phyloP scores from a whole-genome alignment of 1,140 invertebrate species.

The Lordiphosa mommai region DNA sequence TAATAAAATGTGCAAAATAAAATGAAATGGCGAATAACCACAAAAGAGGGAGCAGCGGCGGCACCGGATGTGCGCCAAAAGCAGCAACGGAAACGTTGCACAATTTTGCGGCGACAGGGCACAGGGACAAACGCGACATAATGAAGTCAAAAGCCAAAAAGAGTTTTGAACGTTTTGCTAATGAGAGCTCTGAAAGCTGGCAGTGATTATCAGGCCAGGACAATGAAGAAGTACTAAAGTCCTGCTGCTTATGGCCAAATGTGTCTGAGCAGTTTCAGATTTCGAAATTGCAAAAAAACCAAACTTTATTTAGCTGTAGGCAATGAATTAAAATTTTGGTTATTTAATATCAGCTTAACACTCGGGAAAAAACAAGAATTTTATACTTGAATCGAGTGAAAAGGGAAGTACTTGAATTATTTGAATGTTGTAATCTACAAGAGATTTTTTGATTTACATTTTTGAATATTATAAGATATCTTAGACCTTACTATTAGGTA shows the following conservation, averaged over 20 bases:
- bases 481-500: too few species aligned
- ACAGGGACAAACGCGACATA: slow-evolving; percentile 53
- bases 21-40: slow-evolving; percentile 69
- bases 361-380: too few species aligned
- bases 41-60: slow-evolving; percentile 16
- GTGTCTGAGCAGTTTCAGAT: neutral
- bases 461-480: too few species aligned
- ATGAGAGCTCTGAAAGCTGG: slow-evolving; percentile 62
- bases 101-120: slow-evolving; percentile 67
- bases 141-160: slow-evolving; percentile 71
- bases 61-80: slow-evolving; percentile 5
- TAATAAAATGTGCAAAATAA: slow-evolving; percentile 78
- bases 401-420: too few species aligned
- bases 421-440: too few species aligned
- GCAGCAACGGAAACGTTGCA: slow-evolving; percentile 66
- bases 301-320: neutral
- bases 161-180: slow-evolving; percentile 72
- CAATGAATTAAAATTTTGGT: neutral
- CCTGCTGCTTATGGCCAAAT: neutral
- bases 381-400: too few species aligned
- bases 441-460: too few species aligned
- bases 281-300: neutral
- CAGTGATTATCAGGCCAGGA: slow-evolving; percentile 55
- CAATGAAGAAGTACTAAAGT: neutral
- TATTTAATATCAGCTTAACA: too few species aligned